These are phyloP conservation scores for Stomatorhinus walkeri DNA, from an alignment of 2,797 vertebrate species.

Conservation along the genomic window DNA sequence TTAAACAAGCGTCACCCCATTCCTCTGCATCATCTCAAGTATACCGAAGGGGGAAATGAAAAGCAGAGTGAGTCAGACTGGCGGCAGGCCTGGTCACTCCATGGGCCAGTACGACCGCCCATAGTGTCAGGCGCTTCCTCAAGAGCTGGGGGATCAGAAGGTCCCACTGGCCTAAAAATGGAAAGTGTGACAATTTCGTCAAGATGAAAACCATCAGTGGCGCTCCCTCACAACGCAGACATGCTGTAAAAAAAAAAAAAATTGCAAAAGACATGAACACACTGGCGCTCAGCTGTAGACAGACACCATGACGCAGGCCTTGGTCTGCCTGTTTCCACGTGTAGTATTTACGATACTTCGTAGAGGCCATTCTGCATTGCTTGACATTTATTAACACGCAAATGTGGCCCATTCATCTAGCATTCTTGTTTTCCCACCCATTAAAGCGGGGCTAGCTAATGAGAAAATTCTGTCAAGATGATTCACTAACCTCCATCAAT, in stretches of 20 bases:
- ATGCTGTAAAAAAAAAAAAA: background rate
- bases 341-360: background rate
- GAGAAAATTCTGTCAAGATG: background rate
- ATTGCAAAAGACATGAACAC: background rate
- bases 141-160: background rate
- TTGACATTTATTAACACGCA: background rate
- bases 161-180: background rate
- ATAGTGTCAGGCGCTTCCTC: background rate
- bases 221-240: background rate
- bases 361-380: background rate
- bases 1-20: background rate
- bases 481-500: background rate
- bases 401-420: background rate
- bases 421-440: background rate
- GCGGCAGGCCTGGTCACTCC: background rate
- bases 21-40: background rate
- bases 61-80: background rate
- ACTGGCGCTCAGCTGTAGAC: background rate
- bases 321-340: background rate
- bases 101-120: background rate
- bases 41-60: background rate
- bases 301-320: background rate
- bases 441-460: background rate
- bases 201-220: background rate
- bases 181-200: background rate